phyloP scores from a whole-genome alignment of 2,113 vertebrate genomes.

The Progne subis region DNA sequence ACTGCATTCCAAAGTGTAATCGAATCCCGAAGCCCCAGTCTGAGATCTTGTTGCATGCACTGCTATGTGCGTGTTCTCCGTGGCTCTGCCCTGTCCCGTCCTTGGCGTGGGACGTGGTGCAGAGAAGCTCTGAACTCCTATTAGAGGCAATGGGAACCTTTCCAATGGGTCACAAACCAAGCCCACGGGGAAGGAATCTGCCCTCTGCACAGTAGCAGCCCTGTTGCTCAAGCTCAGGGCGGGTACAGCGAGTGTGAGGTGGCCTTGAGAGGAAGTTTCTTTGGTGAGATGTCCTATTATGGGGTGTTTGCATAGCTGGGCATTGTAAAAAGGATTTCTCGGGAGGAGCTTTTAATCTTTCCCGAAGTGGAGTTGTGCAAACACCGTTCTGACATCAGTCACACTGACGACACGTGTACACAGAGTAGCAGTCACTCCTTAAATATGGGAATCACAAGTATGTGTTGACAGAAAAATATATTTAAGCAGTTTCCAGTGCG shows the following conservation, averaged over 20 bases:
- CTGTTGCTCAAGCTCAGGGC: background rate
- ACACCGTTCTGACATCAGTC: slow-evolving; percentile 14
- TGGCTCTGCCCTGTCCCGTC: background rate
- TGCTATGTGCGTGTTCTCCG: rapidly evolving
- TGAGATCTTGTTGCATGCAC: background rate
- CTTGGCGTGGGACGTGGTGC: rapidly evolving
- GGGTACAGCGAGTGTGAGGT: rapidly evolving
- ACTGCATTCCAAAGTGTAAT: rapidly evolving
- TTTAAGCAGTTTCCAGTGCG: background rate
- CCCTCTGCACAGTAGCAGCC: background rate
- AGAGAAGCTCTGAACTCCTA: background rate
- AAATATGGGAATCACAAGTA: slow-evolving; percentile 26
- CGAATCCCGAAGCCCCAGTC: background rate
- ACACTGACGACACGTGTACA: background rate
- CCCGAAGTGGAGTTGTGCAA: background rate
- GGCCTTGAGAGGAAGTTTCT: slow-evolving; percentile 25
- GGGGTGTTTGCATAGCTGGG: slow-evolving; percentile 24
- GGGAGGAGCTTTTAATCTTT: background rate
- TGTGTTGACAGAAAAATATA: background rate
- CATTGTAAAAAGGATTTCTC: background rate
- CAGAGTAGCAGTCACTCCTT: background rate
- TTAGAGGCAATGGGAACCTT: background rate
- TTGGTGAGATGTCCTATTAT: slow-evolving; percentile 14
- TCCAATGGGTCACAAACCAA: background rate
- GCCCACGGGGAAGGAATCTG: background rate